phyloP scores from a whole-genome alignment of 2,888 invertebrate genomes.

The Exocentrus adspersus region DNA sequence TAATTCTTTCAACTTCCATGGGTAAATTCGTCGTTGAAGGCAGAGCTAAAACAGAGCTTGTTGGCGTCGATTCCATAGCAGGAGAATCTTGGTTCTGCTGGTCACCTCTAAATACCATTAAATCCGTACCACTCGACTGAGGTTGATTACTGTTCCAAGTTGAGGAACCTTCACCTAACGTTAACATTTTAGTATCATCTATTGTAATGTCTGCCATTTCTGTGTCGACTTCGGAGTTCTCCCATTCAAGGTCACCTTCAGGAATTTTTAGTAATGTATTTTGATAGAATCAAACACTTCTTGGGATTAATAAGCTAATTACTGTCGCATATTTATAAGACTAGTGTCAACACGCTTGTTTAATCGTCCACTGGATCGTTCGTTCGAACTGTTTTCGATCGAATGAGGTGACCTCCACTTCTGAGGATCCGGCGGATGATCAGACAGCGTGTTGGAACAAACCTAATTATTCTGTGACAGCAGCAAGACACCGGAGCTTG shows the following conservation, averaged over 20 bases:
- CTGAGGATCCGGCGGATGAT: no score
- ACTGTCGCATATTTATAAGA: no score
- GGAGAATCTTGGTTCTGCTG: conserved; percentile 27
- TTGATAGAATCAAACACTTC: no score
- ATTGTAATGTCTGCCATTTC: conserved; percentile 63
- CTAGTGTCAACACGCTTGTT: no score
- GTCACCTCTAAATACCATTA: conserved; percentile 43
- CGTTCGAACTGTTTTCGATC: no score
- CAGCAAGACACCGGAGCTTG: no score
- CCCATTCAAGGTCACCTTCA: conserved; percentile 79
- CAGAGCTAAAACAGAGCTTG: conserved; percentile 40
- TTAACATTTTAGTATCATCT: conserved; percentile 39
- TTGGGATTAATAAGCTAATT: no score
- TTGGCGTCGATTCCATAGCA: conserved; percentile 30
- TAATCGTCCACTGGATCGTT: no score
- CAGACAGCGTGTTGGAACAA: no score
- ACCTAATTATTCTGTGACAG: no score
- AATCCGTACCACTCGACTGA: conserved; percentile 38
- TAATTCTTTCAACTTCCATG: conserved; percentile 44
- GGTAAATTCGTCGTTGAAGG: conserved; percentile 38
- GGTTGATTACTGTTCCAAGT: conserved; percentile 32
- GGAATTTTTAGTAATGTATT: conserved; percentile 15
- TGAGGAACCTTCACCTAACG: conserved; percentile 39
- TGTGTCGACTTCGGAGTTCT: conserved; percentile 72
- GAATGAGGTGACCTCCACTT: no score